Percentiles rank a stretch among this genome's conserved stretches.
These are phyloP conservation scores for Stegodyphus mimosarum DNA, from an alignment of 1,140 invertebrate species.

Conservation along the genomic window DNA sequence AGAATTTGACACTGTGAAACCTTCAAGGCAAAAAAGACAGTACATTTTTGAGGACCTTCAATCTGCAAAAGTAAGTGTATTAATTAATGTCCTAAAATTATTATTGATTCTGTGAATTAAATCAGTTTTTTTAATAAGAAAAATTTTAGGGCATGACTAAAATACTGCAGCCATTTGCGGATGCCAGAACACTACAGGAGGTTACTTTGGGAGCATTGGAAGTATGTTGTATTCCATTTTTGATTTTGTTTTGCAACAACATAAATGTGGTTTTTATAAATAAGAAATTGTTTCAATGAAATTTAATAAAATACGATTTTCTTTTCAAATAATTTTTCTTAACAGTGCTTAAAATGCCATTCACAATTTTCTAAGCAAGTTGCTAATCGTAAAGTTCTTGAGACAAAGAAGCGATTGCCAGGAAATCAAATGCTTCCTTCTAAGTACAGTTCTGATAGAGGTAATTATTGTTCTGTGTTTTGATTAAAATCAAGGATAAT, in stretches of 20 bases:
- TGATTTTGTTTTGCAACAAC: too few relatives aligned
- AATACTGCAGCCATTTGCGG: constrained; percentile 43
- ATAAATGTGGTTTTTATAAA: too few relatives aligned
- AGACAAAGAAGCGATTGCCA: constrained; percentile 7
- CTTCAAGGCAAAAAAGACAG: constrained; percentile 23
- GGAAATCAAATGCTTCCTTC: constrained; percentile 9
- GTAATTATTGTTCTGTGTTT: background rate
- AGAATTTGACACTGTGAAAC: constrained; percentile 42
- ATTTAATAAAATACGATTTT: too few relatives aligned
- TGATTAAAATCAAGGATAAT: background rate
- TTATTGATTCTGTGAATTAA: too few relatives aligned
- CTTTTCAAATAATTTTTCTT: background rate
- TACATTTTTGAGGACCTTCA: constrained; percentile 15
- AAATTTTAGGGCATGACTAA: background rate
- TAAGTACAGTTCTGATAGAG: constrained; percentile 10
- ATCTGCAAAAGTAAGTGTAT: constrained; percentile 1
- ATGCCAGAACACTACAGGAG: constrained; percentile 49
- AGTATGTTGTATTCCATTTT: background rate
- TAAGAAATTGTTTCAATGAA: too few relatives aligned
- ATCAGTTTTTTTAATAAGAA: too few relatives aligned
- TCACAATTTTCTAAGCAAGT: constrained; percentile 51
- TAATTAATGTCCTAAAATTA: background rate
- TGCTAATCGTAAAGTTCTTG: constrained; percentile 20
- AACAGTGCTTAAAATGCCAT: constrained; percentile 40
- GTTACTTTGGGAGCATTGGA: constrained; percentile 46